phyloP scores from a whole-genome alignment of 2,888 invertebrate genomes.

The Athalia circularis region DNA sequence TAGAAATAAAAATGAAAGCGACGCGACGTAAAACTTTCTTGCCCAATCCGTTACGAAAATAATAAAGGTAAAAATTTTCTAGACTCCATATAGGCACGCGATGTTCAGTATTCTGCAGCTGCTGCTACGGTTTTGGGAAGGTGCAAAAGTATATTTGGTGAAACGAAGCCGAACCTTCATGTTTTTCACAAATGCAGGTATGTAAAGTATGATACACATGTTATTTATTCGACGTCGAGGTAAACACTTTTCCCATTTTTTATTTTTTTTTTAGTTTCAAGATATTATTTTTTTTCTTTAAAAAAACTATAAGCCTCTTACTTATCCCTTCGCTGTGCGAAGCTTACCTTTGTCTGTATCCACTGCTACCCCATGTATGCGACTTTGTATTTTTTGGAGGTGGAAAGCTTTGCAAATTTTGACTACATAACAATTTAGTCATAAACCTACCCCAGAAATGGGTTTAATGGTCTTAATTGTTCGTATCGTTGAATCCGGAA shows the following conservation, averaged over 20 bases:
- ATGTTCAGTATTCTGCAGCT: background rate
- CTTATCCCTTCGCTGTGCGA: background rate
- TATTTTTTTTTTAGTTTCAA: background rate
- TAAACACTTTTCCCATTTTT: slow-evolving; percentile 19
- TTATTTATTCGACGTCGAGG: slow-evolving; percentile 24
- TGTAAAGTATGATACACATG: background rate
- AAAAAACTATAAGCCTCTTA: background rate
- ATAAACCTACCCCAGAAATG: no score
- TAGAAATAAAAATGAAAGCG: slow-evolving; percentile 1
- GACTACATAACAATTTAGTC: no score
- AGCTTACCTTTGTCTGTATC: background rate
- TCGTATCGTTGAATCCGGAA: no score
- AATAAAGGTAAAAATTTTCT: slow-evolving; percentile 13
- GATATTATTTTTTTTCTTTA: background rate
- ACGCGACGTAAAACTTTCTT: slow-evolving; percentile 11
- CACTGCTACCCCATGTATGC: background rate
- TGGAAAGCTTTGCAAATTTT: background rate
- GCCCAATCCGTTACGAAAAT: background rate
- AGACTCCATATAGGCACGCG: background rate
- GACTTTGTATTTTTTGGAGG: background rate
- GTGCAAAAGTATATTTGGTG: background rate
- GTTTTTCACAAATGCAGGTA: no score
- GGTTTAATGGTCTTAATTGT: no score
- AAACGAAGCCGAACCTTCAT: background rate
- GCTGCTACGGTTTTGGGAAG: background rate